Evolutionary conservation across 2,888 invertebrate species (phyloP), one percentile per base, ranked within the genome.

Genomic region (Pollenia angustigena): DNA sequence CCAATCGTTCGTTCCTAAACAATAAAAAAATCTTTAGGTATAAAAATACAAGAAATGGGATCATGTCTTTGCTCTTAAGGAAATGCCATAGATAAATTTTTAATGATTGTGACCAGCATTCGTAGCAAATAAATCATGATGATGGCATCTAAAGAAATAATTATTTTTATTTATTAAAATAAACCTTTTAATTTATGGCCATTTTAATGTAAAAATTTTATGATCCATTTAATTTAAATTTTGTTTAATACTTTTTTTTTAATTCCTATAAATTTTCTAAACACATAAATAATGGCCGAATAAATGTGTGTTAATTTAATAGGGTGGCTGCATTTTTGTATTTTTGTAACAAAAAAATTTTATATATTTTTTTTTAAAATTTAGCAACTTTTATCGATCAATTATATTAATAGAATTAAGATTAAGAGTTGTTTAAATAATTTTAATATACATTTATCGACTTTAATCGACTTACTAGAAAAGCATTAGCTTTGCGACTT

Each of bases 181-280:
- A 42, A 68, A 58, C 23, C 16, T 60, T 60, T 52, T 23, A 44
- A 44, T 60, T 60, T 32, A 60, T 54, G 40, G 60, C 4, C n/a
- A n/a, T 48, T 48, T 2, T 7, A 11, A 50, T 48, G 50, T 8
- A 32, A 12, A 58, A 58, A 80, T 69, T 60, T 52, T 40, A 62
- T 71, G 69, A 64, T 81, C 14, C 54, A 81, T 81, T 81, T 52
- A 60, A 68, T n/a, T 75, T 68, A 44, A 42, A 56, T 74, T 56
- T 68, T n/a, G 14, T 32, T 6, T 32, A 0, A 32, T 32, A 32
- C 4, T 32, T 32, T 32, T 32, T 58, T 18, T 60, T 18, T 18
- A 84, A 74, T n/a, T 40, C 9, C 18, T 42, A 74, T 75, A 80
- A 46, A 79, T 80, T 69, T 56, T 40, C 11, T 12, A 79, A 74